Evolutionary conservation across 2,797 vertebrate species (phyloP), one percentile per base, ranked within the genome.

Genomic region (Silurus lanzhouensis): DNA sequence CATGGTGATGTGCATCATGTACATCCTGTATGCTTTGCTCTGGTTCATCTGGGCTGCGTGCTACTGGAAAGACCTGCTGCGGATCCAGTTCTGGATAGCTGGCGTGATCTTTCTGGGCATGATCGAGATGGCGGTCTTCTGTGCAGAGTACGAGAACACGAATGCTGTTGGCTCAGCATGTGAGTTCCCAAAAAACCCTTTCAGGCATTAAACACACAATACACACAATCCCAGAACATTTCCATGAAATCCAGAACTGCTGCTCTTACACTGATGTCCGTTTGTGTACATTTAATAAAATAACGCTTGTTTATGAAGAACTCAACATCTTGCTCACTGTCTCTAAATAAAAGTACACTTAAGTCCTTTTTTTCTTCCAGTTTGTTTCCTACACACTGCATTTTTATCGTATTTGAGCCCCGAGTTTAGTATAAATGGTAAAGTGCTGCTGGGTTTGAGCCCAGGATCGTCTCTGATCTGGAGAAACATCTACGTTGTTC

Each of bases 71-170:
- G 96, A 97, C 86, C 94, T 97, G 89, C 91, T 97, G 88, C 92
- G 96, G 86, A 97, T 97, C 90, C 96, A 97, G 93, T 97, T 97
- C 92, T 97, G 96, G 96, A 97, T 97, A 57, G 96, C 96, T 25
- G 96, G 95, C 57, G 96, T 97, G 84, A 97, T 97, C 89, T 96
- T 97, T 87, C 92, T 97, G 19, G 96, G 96, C 81, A 97, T 97
- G 96, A 93, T 97, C 83, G 96, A 97, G 92, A 97, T 96, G 91
- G 96, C 96, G 0, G 95, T 97, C 72, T 97, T 97, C 93, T 97
- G 96, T 66, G 94, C 96, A 0, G 96, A 97, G 91, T 97, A 96
- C 75, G 96, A 97, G 90, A 97, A 96, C 92, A 96, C 96, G 70
- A 97, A 96, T 64, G 68, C 89, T 20, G 90, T 94, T 0, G 96